Evolutionary conservation across 2,888 invertebrate species (phyloP), one percentile per base, ranked within the genome.

Genomic region (Mythimna impura): DNA sequence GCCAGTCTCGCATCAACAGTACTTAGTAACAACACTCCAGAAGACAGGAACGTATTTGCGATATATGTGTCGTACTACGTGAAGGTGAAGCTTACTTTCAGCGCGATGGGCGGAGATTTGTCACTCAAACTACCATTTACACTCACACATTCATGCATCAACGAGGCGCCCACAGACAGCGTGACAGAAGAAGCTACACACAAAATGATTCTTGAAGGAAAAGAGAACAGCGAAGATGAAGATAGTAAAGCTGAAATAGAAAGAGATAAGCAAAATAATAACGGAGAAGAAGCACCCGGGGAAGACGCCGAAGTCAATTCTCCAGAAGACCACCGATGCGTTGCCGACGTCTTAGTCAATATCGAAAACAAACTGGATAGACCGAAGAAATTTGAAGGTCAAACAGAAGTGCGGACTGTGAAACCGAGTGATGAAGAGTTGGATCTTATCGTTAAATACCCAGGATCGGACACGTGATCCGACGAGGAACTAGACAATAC

Each of bases 41-140:
- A 98, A 81, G 98, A 98, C 83, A 97, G 98, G 75, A 98, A 98
- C 92, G 98, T 98, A 0, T 98, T 98, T 89, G 98, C 98, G 69
- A 99, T 99, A 86, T 98, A 98, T 94, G 98, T 99, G 14, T 98
- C 98, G 0, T 99, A 99, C 91, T 99, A 99, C 90, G 98, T 98
- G 10, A 98, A 99, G 97, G 98, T 98, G 0, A 98, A 98, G 93
- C 96, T 98, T 0, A 96, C 98, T 0, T 96, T 98, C 36, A 98
- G 98, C 76, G 97, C 98, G 5, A 98, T 98, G 97, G 98, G 98
- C 0, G 98, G 98, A 2, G 98, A 98, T 75, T 94, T 98, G 10
- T 97, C 98, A 0, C 93, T 98, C 2, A 98, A 98, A 91, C 92
- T 98, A 66, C 98, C 98, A 0, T 98, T 98, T 91, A 97, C 97